Conservation (phyloP, 2,797 vertebrate species). For the Zalophus californianus region DNA sequence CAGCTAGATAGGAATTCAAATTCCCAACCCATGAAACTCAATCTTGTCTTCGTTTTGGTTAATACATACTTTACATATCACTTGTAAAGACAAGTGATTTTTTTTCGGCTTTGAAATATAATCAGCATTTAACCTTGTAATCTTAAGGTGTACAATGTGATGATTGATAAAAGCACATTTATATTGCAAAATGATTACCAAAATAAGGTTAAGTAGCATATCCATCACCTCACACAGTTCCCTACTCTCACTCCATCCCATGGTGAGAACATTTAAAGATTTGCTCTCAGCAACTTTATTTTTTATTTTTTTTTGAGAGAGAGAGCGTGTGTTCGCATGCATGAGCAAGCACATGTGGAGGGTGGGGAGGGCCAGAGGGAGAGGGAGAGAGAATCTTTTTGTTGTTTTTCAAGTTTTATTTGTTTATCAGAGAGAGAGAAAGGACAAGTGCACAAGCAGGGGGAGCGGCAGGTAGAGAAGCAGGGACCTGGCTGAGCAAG, state of each 20-base stretch:
- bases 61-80: neutral
- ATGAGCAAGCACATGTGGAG: neutral
- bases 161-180: neutral
- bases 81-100: neutral
- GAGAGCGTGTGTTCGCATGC: neutral
- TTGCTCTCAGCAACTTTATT: neutral
- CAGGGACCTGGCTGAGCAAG: too few relatives aligned
- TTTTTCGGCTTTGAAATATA: neutral
- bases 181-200: neutral
- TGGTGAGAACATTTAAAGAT: neutral
- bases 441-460: too few relatives aligned
- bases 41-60: neutral
- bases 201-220: neutral
- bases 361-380: too few relatives aligned
- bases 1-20: neutral
- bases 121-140: neutral
- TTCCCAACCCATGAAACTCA: neutral
- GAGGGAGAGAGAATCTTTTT: neutral
- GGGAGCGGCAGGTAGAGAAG: too few relatives aligned
- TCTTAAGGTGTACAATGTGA: neutral
- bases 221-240: neutral
- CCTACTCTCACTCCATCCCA: too few relatives aligned
- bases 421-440: too few relatives aligned
- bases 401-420: too few relatives aligned
- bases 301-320: neutral